Base-by-base conservation (phyloP, 2,797 vertebrate genomes). In the Pipistrellus kuhlii region DNA sequence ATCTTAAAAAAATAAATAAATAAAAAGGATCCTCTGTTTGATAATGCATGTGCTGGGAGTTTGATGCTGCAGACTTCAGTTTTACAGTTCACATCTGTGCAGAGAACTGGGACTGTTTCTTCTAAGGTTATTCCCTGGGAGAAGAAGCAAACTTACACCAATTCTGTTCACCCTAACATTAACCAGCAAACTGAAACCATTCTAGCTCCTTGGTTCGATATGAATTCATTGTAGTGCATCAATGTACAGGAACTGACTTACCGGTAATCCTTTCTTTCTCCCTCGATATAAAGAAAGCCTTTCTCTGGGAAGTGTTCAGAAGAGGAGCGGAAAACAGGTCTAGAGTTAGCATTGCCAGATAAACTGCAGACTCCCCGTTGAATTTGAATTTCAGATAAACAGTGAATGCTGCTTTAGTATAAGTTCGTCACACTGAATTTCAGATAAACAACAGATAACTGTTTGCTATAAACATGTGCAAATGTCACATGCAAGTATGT, bases 311-410 rank as follows among this genome's bases (percentile, higher is more conserved):
- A 59, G 30, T 80, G 35, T 87, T 71, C 35, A 15, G 25, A 81
- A 57, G 48, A 86, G 1, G 48, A 73, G 5, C 44, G 35, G 27
- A 3, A 38, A 75, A 85, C 20, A n/a, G 5, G 5, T 15, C 41
- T 35, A 62, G 15, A 87, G 21, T 66, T 91, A 68, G 17, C 18
- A 3, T 62, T 81, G 27, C 27, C 62, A 62, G 21, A 30, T 59
- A 84, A 81, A 91, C 72, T 51, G 75, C 27, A 82, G n/a, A 90
- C 17, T 35, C n/a, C 51, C 14, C 11, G 27, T 64, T 82, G 72
- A 62, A 84, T 55, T 10, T 81, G 15, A 78, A 96, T 83, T 95
- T 62, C 57, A 82, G 55, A 71, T 78, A 51, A 88, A 55, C 35
- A 62, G 46, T 11, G 38, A 85, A 41, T 21, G 20, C 64, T 57